Evolutionary conservation across 2,797 vertebrate species (phyloP).

Genomic region (Squalus acanthias): DNA sequence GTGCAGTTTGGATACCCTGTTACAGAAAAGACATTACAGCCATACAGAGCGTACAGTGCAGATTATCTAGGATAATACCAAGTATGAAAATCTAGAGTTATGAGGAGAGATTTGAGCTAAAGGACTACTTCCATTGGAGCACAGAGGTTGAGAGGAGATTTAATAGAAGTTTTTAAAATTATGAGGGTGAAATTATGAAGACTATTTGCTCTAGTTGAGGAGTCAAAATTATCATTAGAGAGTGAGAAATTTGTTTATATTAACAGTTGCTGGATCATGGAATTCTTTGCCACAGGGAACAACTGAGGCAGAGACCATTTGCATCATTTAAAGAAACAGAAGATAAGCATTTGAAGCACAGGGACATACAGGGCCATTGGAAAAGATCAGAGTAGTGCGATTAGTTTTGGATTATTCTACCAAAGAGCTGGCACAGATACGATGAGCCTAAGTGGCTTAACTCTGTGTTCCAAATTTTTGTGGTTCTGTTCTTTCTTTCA

Average conservation of each 20-base stretch:
- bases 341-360: slow-evolving; percentile 12
- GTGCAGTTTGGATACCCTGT: background rate
- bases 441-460: background rate
- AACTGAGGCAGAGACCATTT: background rate
- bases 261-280: background rate
- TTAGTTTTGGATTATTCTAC: background rate
- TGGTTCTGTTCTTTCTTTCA: background rate
- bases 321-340: background rate
- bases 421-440: background rate
- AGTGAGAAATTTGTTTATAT: background rate
- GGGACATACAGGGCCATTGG: background rate
- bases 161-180: background rate
- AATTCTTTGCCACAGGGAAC: background rate
- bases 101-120: background rate
- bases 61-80: too few relatives aligned
- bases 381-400: background rate
- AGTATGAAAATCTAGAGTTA: background rate
- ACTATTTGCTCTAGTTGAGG: background rate
- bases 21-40: background rate
- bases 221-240: background rate
- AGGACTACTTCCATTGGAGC: background rate
- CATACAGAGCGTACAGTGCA: background rate
- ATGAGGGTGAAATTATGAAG: background rate
- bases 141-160: background rate
- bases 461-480: background rate